A percentile compares a stretch with the other conserved stretches of the same genome.
These are phyloP conservation scores for Drosophila sp. DNA, from an alignment of 1,140 invertebrate genomes.

Conservation along the genomic window DNA sequence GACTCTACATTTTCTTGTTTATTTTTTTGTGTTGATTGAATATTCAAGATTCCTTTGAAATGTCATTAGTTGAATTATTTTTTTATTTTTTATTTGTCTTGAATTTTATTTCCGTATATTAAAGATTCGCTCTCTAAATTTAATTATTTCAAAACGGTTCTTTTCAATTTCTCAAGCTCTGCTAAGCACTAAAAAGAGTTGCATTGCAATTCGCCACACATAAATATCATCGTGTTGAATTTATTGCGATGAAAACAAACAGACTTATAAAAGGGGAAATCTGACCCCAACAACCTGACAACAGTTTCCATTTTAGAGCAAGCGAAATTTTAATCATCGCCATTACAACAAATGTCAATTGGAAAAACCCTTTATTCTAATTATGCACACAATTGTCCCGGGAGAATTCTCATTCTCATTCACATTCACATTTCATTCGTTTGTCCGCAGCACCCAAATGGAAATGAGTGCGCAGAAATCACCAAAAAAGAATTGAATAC, in stretches of 20 bases:
- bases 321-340: conserved; percentile 67
- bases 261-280: conserved; percentile 8
- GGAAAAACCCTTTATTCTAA: conserved; percentile 73
- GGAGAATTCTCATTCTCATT: conserved; percentile 60
- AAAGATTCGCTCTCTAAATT: background rate
- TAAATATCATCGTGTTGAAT: conserved; percentile 13
- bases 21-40: too few species aligned
- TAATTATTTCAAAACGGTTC: background rate
- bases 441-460: conserved; percentile 31
- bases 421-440: conserved; percentile 36
- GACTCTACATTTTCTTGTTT: too few species aligned
- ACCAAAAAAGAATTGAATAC: conserved; percentile 22
- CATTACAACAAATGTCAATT: conserved; percentile 70
- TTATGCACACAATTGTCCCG: conserved; percentile 80
- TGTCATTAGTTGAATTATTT: too few species aligned
- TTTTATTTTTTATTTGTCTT: too few species aligned
- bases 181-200: conserved; percentile 1
- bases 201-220: background rate
- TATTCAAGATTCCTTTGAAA: too few species aligned
- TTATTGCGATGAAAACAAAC: background rate
- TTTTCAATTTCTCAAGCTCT: conserved; percentile 14
- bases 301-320: background rate
- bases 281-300: conserved; percentile 9
- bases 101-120: too few species aligned
- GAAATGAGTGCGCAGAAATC: background rate